phyloP scores from a whole-genome alignment of 2,113 vertebrate species.

The Conger conger region DNA sequence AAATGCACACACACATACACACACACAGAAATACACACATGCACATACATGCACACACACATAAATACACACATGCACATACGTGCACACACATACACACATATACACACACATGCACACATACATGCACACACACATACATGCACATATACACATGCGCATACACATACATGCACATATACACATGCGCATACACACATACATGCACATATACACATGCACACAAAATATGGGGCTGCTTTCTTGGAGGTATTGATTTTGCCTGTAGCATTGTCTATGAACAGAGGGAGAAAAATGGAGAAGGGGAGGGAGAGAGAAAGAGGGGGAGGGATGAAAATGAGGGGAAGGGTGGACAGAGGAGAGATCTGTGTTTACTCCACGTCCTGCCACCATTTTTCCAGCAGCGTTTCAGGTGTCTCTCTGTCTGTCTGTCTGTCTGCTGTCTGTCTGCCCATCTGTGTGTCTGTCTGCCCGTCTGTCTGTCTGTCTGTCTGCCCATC shows the following conservation, averaged over 20 bases:
- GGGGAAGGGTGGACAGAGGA: slow-evolving; percentile 15
- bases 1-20: background rate
- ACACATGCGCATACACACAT: background rate
- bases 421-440: background rate
- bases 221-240: slow-evolving; percentile 48
- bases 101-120: background rate
- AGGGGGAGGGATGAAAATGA: slow-evolving; percentile 24
- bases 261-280: slow-evolving; percentile 44
- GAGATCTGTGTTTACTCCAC: background rate
- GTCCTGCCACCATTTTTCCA: background rate
- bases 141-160: background rate
- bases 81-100: no score
- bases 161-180: no score
- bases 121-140: background rate
- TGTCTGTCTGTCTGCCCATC: background rate
- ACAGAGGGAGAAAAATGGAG: slow-evolving; percentile 46
- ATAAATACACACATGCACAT: background rate
- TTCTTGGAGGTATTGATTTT: slow-evolving; percentile 57
- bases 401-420: background rate
- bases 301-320: slow-evolving; percentile 29
- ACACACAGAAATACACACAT: no score
- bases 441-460: background rate
- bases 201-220: slow-evolving; percentile 1
- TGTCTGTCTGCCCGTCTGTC: background rate
- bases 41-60: no score